Evolutionary conservation across 2,797 vertebrate genomes (phyloP), one percentile per base, ranked within the genome.

Genomic region (Microhierax caerulescens): DNA sequence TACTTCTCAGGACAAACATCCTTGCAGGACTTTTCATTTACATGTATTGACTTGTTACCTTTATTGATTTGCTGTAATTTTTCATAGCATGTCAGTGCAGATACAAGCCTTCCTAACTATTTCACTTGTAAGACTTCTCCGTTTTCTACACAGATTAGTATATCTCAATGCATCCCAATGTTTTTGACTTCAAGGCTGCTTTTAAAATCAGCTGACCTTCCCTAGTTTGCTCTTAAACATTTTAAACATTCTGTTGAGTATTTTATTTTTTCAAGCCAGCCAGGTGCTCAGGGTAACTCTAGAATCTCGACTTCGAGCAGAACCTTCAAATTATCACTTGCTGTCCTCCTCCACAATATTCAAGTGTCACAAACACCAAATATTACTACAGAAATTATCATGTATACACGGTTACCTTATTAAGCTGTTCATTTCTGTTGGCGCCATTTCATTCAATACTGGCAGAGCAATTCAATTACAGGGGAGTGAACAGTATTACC

Each of bases 391-490:
- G 74, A 76, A 94, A 93, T 91, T 68, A 94, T 11, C 77, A 64
- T n/a, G 69, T 72, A 54, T 47, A 76, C 67, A 36, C 0, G 2
- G 80, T 47, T 92, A 79, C 63, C 83, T 95, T 64, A 88, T 93
- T 96, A 91, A 95, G 89, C 75, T 61, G 36, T 69, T 93, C 45
- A 32, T 73, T 92, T 88, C 96, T 94, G 81, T 50, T 64, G 65
- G 79, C 27, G 1, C 72, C 60, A 28, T 79, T 88, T 80, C 85
- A 91, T 86, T 91, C 0, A 11, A 84, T 91, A 57, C 61, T 57
- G 69, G 75, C 74, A 79, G 28, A 88, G 74, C 69, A 93, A 96
- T 97, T 97, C 78, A 95, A 59, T 97, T 96, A 97, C 79, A 86
- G 69, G 15, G 54, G 34, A 97, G 83, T 30, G 92, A 95, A 95